Conservation (phyloP, 2,888 invertebrate species). For the Hyppa rectilinea region DNA sequence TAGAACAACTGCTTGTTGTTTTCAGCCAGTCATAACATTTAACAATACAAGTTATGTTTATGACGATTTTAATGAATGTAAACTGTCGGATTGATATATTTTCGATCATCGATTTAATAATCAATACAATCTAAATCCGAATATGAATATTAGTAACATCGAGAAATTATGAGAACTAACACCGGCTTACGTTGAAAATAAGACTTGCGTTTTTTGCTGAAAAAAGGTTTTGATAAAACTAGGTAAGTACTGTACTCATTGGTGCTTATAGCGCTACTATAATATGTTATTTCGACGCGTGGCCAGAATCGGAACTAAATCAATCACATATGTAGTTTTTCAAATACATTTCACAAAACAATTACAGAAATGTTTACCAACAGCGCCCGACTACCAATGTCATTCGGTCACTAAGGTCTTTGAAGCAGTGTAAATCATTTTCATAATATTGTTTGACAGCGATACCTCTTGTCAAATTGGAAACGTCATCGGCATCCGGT, state of each 20-base stretch:
- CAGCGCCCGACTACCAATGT: background rate
- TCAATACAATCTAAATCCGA: conserved; percentile 13
- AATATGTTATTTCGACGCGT: too few species aligned
- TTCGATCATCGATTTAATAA: conserved; percentile 18
- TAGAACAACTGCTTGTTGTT: conserved; percentile 10
- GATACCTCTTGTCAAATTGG: background rate
- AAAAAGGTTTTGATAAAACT: background rate
- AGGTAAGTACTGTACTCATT: background rate
- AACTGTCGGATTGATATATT: conserved; percentile 1
- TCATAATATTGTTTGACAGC: background rate
- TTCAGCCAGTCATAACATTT: conserved; percentile 6
- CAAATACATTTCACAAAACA: background rate
- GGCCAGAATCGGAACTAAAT: background rate
- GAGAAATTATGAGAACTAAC: background rate
- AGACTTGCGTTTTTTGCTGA: background rate
- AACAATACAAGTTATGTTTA: background rate
- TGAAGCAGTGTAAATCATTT: background rate
- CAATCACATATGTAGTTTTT: background rate
- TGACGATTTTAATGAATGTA: background rate
- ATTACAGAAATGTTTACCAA: background rate
- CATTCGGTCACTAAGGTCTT: background rate
- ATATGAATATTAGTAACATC: conserved; percentile 6
- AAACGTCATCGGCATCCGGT: background rate
- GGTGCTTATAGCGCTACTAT: too few species aligned
- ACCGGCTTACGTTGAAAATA: background rate